Conservation (phyloP, 2,113 vertebrate species). For the Pardalotus punctatus region DNA sequence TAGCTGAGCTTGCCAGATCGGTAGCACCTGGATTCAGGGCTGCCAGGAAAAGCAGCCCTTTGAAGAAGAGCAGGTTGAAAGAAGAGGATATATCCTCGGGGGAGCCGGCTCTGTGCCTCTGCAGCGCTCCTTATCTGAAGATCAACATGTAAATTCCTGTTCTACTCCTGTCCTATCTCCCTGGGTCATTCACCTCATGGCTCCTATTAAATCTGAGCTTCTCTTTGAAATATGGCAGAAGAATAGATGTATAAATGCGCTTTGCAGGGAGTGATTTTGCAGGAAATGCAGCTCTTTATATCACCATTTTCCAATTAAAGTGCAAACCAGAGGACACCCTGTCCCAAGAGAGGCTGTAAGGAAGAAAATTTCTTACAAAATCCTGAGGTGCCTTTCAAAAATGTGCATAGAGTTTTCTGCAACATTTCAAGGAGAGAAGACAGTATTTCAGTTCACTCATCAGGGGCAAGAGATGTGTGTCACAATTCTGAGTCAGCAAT, state of each 20-base stretch:
- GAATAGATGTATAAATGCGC: background rate
- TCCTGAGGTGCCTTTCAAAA: background rate
- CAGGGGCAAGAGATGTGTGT: accelerated
- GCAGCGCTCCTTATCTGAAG: background rate
- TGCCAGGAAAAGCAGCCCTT: slow-evolving; percentile 33
- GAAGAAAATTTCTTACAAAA: background rate
- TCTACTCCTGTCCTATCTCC: background rate
- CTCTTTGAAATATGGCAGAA: background rate
- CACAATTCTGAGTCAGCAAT: background rate
- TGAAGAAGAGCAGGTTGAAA: background rate
- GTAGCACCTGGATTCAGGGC: slow-evolving; percentile 27
- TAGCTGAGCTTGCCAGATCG: background rate
- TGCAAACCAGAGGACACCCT: background rate
- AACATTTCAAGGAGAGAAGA: background rate
- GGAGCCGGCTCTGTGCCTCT: background rate
- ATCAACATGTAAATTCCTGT: slow-evolving; percentile 29
- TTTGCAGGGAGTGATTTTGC: background rate
- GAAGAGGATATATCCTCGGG: slow-evolving; percentile 3
- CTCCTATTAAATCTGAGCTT: background rate
- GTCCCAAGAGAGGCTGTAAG: background rate
- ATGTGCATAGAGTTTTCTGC: background rate
- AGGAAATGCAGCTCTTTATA: background rate
- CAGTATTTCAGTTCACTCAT: background rate
- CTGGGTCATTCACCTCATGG: background rate
- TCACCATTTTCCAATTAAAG: background rate